Evolutionary conservation across 2,888 invertebrate species (phyloP).

Genomic region (Rhaphigaster nebulosa): DNA sequence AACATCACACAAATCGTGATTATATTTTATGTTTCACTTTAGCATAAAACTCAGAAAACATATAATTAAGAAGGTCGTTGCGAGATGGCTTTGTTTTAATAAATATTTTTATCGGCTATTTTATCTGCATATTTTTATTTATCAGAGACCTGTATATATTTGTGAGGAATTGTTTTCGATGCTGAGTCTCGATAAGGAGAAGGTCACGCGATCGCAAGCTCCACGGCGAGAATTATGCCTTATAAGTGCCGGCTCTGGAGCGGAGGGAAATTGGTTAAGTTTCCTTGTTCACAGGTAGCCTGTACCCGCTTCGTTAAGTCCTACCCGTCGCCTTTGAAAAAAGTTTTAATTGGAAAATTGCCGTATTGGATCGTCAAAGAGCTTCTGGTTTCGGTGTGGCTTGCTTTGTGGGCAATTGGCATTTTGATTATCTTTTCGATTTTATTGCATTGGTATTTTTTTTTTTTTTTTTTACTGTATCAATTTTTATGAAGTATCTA

Average conservation of each 20-base stretch:
- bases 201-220: background rate
- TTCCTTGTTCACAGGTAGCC: conserved; percentile 33
- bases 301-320: conserved; percentile 8
- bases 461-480: background rate
- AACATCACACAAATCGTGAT: background rate
- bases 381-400: background rate
- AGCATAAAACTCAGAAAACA: background rate
- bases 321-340: conserved; percentile 25
- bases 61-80: background rate
- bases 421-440: background rate
- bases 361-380: conserved; percentile 20
- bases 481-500: too few species aligned
- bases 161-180: background rate
- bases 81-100: background rate
- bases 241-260: background rate
- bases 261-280: conserved; percentile 22
- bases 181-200: background rate
- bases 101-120: background rate
- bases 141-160: conserved; percentile 5
- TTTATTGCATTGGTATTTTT: background rate
- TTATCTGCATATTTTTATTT: conserved; percentile 16
- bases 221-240: background rate
- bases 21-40: background rate
- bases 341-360: conserved; percentile 48
- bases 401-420: background rate